Percentiles rank a stretch among this genome's conserved stretches.
Evolutionary conservation across 2,113 vertebrate genomes (phyloP).

Genomic region (Bolborhynchus lineola): DNA sequence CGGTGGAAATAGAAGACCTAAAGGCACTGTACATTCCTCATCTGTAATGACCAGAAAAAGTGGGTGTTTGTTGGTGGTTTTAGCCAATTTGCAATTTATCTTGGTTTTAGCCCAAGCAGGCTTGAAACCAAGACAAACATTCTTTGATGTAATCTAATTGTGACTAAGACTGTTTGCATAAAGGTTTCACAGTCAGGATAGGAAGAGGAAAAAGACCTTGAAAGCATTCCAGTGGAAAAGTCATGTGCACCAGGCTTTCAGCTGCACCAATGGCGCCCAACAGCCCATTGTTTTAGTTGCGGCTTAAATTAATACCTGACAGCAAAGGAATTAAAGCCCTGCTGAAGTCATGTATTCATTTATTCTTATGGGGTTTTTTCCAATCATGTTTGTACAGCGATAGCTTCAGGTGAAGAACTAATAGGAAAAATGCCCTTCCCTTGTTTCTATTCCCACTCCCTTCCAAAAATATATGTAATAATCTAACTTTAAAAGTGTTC

Average conservation of each 20-base stretch:
- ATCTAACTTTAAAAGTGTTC: neutral
- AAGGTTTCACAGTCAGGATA: constrained; percentile 47
- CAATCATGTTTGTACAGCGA: neutral
- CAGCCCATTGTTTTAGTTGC: constrained; percentile 6
- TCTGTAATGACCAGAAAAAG: constrained; percentile 38
- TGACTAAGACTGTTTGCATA: constrained; percentile 65
- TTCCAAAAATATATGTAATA: constrained; percentile 34
- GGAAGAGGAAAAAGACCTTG: constrained; percentile 62
- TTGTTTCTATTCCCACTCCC: neutral
- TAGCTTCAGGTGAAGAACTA: constrained; percentile 25
- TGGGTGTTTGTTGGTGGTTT: constrained; percentile 38
- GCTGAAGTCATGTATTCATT: constrained; percentile 4
- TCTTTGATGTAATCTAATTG: constrained; percentile 68
- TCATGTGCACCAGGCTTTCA: neutral
- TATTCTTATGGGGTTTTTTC: neutral
- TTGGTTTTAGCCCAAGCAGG: constrained; percentile 77
- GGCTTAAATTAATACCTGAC: constrained; percentile 56
- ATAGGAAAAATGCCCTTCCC: constrained; percentile 5
- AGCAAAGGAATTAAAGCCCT: constrained; percentile 20
- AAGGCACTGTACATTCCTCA: constrained; percentile 21
- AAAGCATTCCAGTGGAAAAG: constrained; percentile 64
- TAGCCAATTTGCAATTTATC: constrained; percentile 67
- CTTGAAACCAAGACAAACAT: constrained; percentile 76
- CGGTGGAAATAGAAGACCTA: constrained; percentile 17
- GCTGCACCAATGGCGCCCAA: constrained; percentile 2